phyloP scores from a whole-genome alignment of 2,113 vertebrate genomes.

The Corythornis cristatus region DNA sequence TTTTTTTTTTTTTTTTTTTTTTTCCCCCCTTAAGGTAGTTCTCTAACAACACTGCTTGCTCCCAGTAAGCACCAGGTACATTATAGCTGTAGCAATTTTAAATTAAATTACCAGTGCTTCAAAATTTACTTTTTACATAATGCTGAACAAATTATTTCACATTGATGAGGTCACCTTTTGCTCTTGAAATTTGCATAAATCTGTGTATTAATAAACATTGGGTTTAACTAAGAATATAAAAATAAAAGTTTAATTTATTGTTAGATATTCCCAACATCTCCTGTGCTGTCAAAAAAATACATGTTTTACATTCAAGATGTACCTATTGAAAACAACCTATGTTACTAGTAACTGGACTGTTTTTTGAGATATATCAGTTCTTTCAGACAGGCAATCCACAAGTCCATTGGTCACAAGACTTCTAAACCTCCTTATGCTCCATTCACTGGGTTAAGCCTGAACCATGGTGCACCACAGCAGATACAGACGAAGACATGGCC shows the following conservation, averaged over 20 bases:
- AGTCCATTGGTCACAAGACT: background rate
- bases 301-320: rapidly evolving
- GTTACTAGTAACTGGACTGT: rapidly evolving
- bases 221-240: background rate
- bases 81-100: background rate
- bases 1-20: background rate
- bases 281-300: background rate
- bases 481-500: background rate
- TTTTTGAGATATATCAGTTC: background rate
- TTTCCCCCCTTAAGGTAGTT: background rate
- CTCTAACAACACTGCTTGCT: background rate
- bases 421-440: background rate
- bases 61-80: background rate
- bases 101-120: background rate
- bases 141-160: background rate
- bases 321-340: background rate
- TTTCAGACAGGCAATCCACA: background rate
- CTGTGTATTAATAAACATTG: background rate
- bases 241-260: background rate
- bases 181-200: background rate
- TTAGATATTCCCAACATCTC: background rate
- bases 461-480: rapidly evolving
- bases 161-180: rapidly evolving
- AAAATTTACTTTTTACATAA: background rate
- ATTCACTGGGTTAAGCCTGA: background rate